Conservation (phyloP, 2,888 invertebrate species). For the Hyposoter dolosus region DNA sequence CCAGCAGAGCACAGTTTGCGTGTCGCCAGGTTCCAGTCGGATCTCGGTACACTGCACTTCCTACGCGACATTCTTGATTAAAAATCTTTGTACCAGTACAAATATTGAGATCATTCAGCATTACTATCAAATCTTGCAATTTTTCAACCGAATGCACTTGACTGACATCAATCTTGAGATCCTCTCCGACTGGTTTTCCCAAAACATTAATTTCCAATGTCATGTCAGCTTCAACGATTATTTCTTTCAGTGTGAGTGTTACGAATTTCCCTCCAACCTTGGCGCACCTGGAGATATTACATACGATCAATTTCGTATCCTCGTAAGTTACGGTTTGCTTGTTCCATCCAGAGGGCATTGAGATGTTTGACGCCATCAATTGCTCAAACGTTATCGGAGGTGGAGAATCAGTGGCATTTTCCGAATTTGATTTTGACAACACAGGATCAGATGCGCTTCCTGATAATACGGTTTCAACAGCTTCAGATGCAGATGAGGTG, state of each 20-base stretch:
- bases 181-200: conserved; percentile 41
- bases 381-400: conserved; percentile 31
- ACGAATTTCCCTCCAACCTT: conserved; percentile 30
- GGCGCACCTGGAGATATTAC: conserved; percentile 16
- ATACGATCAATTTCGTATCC: conserved; percentile 26
- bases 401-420: conserved; percentile 31
- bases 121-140: conserved; percentile 41
- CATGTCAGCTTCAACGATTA: conserved; percentile 35
- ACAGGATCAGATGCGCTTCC: conserved; percentile 25
- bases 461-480: neutral
- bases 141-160: conserved; percentile 14
- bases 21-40: conserved; percentile 38
- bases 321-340: conserved; percentile 23
- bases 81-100: conserved; percentile 43
- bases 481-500: conserved; percentile 22
- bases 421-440: conserved; percentile 21
- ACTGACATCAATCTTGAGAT: conserved; percentile 22
- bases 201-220: conserved; percentile 42
- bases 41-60: conserved; percentile 37
- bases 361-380: conserved; percentile 25
- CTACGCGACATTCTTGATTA: conserved; percentile 18
- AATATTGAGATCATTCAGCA: conserved; percentile 31
- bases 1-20: conserved; percentile 29
- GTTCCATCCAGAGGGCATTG: conserved; percentile 26
- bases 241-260: conserved; percentile 24